These are phyloP conservation scores for Distichodus sexfasciatus DNA, from an alignment of 2,797 vertebrate genomes.

Conservation along the genomic window DNA sequence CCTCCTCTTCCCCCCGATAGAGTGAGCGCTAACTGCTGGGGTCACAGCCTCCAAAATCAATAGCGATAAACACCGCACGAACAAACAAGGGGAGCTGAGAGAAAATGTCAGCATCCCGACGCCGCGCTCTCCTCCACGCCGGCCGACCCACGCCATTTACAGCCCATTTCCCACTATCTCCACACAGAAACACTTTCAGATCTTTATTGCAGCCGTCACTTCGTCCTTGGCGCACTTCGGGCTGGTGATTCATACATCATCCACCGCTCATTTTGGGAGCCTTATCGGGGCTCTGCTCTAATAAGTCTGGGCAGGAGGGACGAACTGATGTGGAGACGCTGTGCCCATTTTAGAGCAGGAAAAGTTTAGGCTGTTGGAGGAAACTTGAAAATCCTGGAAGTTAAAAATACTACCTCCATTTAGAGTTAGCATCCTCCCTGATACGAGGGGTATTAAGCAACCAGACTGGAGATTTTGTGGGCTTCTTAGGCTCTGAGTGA, in stretches of 20 bases:
- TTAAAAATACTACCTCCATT: too few species aligned
- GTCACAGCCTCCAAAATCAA: slow-evolving; percentile 39
- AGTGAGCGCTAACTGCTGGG: slow-evolving; percentile 6
- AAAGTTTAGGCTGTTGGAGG: too few species aligned
- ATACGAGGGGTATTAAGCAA: too few species aligned
- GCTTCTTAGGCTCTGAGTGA: too few species aligned
- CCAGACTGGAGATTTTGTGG: too few species aligned
- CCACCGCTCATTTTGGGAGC: slow-evolving; percentile 33
- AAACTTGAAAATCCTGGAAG: too few species aligned
- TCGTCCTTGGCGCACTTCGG: slow-evolving; percentile 42
- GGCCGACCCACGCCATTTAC: slow-evolving; percentile 37
- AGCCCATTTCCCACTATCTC: slow-evolving; percentile 44
- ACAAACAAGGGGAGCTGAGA: slow-evolving; percentile 36
- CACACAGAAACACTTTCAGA: slow-evolving; percentile 29
- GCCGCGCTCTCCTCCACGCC: slow-evolving; percentile 24
- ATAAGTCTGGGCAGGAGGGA: slow-evolving; percentile 38
- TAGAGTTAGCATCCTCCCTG: too few species aligned
- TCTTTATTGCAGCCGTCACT: slow-evolving; percentile 45
- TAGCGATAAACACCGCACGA: slow-evolving; percentile 43
- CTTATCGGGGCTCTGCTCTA: slow-evolving; percentile 30
- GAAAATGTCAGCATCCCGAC: slow-evolving; percentile 40
- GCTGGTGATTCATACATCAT: slow-evolving; percentile 44
- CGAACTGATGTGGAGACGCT: slow-evolving; percentile 24
- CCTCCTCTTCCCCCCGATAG: too few species aligned
- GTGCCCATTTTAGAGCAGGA: too few species aligned